Base-by-base conservation (phyloP, 2,797 vertebrate genomes). In the Schizopygopsis pylzovi region DNA sequence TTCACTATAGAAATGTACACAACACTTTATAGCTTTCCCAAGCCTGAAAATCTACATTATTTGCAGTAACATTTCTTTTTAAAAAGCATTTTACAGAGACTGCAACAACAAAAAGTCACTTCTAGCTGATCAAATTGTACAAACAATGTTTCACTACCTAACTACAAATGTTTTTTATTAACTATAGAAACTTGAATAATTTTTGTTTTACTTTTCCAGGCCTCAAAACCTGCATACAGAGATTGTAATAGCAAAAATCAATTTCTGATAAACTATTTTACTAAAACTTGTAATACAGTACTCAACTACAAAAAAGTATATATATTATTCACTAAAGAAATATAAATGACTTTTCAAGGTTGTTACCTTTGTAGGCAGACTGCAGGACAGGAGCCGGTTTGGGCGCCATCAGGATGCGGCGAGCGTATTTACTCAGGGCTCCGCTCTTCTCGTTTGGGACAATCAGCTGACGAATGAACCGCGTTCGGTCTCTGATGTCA, bases 391-490 rank as follows among this genome's bases (percentile, higher is more conserved):
- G 98, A 52, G 98, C 97, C 1, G 98, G 98, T 91, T 99, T 99
- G 88, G 97, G 93, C 8, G 97, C 98, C 92, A 99, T 95, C 67
- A 99, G 95, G 94, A 99, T 99, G 92, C 97, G 97, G 67, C 97
- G 96, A 77, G 98, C 98, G 61, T 99, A 99, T 94, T 98, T 99
- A 94, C 95, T 97, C 92, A 99, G 95, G 89, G 97, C 96, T 73
- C 97, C 97, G 90, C 96, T 98, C 94, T 97, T 98, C 93, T 98
- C 97, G 81, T 94, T 97, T 85, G 98, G 98, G 93, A 99, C 97
- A 81, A 99, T 99, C 93, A 99, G 97, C 94, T 99, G 98, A 85
- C 97, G 95, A 92, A 99, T 98, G 94, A 99, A 99, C 92, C 98
- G 97, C 18, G 98, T 98, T 90, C 98, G 97, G 94, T 99, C 98